Evolutionary conservation across 30 jellyfish, hydroid and myxozoan genomes (phyloP).

Genomic region (Clytia hemisphaerica): DNA sequence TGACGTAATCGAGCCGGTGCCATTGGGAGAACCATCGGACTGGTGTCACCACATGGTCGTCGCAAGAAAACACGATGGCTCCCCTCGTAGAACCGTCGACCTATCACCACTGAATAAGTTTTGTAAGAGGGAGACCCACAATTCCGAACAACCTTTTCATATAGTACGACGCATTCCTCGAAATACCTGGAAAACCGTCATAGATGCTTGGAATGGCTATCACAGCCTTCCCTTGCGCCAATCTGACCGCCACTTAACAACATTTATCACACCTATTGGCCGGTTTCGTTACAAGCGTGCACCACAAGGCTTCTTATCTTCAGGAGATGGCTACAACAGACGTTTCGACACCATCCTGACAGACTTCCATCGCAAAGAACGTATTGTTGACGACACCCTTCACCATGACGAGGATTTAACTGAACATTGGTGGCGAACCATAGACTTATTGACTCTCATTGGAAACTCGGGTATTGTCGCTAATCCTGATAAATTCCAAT

Average conservation of each 20-base stretch:
- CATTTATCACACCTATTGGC: no score
- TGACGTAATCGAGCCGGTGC: conserved; percentile 7
- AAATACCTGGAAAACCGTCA: no score
- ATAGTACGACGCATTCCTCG: no score
- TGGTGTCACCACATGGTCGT: conserved; percentile 8
- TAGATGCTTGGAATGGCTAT: neutral
- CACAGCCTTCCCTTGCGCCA: no score
- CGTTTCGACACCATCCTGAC: neutral
- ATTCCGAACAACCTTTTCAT: no score
- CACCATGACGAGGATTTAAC: no score
- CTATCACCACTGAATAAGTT: conserved; percentile 27
- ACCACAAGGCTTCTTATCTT: neutral
- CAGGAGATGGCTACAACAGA: conserved; percentile 35
- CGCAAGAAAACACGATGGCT: neutral
- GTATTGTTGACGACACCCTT: no score
- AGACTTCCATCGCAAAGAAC: conserved; percentile 15
- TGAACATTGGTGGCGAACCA: no score
- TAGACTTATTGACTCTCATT: no score
- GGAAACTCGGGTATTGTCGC: no score
- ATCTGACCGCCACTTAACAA: neutral
- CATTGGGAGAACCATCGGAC: neutral
- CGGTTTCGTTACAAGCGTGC: neutral
- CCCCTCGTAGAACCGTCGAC: no score
- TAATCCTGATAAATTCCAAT: conserved; percentile 1
- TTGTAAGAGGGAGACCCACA: no score